These are phyloP conservation scores for Nilaparvata lugens DNA, from an alignment of 1,140 invertebrate genomes.

Conservation along the genomic window DNA sequence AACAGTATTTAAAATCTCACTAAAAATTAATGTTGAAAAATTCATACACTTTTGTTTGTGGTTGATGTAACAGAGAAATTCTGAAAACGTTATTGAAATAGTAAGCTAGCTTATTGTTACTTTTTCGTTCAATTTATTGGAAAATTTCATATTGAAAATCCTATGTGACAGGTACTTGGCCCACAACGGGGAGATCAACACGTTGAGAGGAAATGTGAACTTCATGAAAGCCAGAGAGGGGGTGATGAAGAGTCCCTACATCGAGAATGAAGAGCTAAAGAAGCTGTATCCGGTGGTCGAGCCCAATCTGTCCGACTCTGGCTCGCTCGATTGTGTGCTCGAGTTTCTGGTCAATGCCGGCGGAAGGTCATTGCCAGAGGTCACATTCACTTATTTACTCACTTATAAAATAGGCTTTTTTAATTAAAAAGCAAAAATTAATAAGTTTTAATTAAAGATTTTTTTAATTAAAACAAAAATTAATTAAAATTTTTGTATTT, in stretches of 20 bases:
- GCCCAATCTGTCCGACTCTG: constrained; percentile 94
- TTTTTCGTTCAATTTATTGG: constrained; percentile 1
- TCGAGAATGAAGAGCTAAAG: constrained; percentile 62
- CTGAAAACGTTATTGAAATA: too few species aligned
- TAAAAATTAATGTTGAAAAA: too few species aligned
- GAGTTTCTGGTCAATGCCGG: constrained; percentile 95
- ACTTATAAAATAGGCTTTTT: too few species aligned
- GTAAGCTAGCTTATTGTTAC: too few species aligned
- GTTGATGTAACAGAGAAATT: too few species aligned
- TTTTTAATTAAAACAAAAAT: too few species aligned
- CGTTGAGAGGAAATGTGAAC: constrained; percentile 94
- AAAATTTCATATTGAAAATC: constrained; percentile 9
- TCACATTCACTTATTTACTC: constrained; percentile 29
- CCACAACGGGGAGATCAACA: constrained; percentile 99
- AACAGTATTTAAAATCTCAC: too few species aligned
- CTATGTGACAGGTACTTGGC: constrained; percentile 67
- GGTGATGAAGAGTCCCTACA: constrained; percentile 88
- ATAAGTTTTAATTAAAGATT: too few species aligned
- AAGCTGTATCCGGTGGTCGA: constrained; percentile 96
- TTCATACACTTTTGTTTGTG: too few species aligned
- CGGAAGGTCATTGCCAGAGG: constrained; percentile 79
- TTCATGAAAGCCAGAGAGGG: constrained; percentile 97
- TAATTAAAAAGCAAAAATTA: too few species aligned
- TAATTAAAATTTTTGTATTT: too few species aligned
- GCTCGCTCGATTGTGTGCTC: constrained; percentile 92